Evolutionary conservation across 2,797 vertebrate species (phyloP).

Genomic region (Typhlichthys subterraneus): DNA sequence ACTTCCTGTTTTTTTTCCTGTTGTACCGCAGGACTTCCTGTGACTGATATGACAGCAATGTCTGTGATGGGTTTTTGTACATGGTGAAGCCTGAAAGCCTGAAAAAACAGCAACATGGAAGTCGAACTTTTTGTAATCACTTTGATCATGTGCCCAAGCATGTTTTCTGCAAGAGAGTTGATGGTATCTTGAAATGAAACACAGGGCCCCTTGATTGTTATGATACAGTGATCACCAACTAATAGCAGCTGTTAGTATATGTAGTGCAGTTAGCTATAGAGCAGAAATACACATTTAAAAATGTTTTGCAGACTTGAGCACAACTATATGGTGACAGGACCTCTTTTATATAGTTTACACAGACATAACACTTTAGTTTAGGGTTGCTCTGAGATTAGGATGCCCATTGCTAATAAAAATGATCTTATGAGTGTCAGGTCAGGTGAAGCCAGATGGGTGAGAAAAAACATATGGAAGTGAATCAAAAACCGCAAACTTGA

Average conservation of each 20-base stretch:
- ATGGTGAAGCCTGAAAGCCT: constrained; percentile 41
- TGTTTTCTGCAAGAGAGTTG: background rate
- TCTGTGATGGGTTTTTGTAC: constrained; percentile 44
- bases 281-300: too few relatives aligned
- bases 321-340: too few relatives aligned
- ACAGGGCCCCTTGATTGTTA: background rate
- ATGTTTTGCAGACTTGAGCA: too few relatives aligned
- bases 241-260: background rate
- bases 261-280: too few relatives aligned
- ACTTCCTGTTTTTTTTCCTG: constrained; percentile 85
- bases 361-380: too few relatives aligned
- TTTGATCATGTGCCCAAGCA: constrained; percentile 33
- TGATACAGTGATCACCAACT: background rate
- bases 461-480: background rate
- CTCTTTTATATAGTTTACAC: too few relatives aligned
- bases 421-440: background rate
- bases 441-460: too few relatives aligned
- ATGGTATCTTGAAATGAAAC: constrained; percentile 4
- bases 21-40: constrained; percentile 69
- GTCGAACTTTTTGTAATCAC: background rate
- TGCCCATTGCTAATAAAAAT: too few relatives aligned
- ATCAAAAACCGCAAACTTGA: background rate
- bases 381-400: too few relatives aligned
- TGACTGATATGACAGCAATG: constrained; percentile 57
- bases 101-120: constrained; percentile 9